Base-by-base conservation (phyloP, 2,888 invertebrate genomes). In the Dendrolimus houi region DNA sequence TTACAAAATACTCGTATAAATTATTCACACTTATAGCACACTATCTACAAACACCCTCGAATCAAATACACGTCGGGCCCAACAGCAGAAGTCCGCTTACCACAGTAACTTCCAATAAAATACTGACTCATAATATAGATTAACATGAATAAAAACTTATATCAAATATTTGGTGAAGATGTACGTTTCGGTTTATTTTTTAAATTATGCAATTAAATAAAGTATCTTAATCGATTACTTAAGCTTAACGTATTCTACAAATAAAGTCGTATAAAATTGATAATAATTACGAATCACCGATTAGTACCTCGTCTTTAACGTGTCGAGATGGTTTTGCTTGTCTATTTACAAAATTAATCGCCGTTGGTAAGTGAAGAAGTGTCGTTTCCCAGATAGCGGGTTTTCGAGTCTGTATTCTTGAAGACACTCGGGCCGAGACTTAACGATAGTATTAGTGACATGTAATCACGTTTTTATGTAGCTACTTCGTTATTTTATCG, bases 1-100 rank as follows among this genome's bases (percentile, higher is more conserved):
- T 88, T 88, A 90, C 86, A 89, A 85, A 85, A 85, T 88, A 89
- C 82, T 90, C 87, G 88, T 89, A 88, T 88, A 89, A 89, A 89
- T 88, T 89, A 89, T 89, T 87, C 88, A 89, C 89, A 88, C 87
- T 87, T 87, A 88, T 87, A 87, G 89, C 87, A 88, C 85, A 88
- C 84, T 90, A 90, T 88, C 88, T 88, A 89, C 88, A 88, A 77
- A 85, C 85, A 87, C 80, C 83, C 87, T 81, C 83, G 74, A 70
- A 73, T 81, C 80, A 81, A 77, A 76, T 76, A 79, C 82, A 81
- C 81, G 75, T 68, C 73, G 76, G 87, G 82, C 85, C 85, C 87
- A 83, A 70, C 81, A 71, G 83, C 84, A 82, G 74, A 79, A 83
- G 87, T 83, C 81, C 72, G 66, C 81, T 81, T 81, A 85, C 67